Evolutionary conservation across 2,113 vertebrate genomes (phyloP).

Genomic region (Pycnonotus jocosus): DNA sequence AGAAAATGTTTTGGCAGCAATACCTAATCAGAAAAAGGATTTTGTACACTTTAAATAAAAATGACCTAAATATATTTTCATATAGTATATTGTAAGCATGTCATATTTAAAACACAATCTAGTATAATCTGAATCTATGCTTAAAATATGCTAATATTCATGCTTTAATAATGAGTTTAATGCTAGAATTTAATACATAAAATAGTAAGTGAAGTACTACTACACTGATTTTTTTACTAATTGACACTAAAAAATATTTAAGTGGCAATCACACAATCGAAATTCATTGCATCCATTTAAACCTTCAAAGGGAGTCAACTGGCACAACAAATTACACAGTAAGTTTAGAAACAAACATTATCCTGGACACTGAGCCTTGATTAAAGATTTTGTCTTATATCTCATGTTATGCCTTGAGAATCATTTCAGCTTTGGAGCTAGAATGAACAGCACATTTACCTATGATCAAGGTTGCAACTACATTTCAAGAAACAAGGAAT

Average conservation of each 20-base stretch:
- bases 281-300: neutral
- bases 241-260: neutral
- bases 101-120: neutral
- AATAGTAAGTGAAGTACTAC: neutral
- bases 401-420: neutral
- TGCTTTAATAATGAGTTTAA: neutral
- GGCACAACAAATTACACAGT: neutral
- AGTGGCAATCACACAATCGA: neutral
- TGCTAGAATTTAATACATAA: neutral
- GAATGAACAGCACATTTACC: neutral
- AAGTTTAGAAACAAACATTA: neutral
- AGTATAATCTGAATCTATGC: neutral
- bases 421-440: neutral
- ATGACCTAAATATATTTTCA: neutral
- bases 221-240: neutral
- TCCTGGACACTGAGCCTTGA: neutral
- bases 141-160: neutral
- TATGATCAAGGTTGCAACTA: neutral
- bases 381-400: neutral
- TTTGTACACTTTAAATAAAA: neutral
- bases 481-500: neutral
- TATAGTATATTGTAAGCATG: neutral
- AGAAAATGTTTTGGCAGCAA: neutral
- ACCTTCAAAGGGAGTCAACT: neutral
- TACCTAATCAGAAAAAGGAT: neutral